Evolutionary conservation across 1,140 invertebrate species (phyloP).

Genomic region (Theocolax elegans): DNA sequence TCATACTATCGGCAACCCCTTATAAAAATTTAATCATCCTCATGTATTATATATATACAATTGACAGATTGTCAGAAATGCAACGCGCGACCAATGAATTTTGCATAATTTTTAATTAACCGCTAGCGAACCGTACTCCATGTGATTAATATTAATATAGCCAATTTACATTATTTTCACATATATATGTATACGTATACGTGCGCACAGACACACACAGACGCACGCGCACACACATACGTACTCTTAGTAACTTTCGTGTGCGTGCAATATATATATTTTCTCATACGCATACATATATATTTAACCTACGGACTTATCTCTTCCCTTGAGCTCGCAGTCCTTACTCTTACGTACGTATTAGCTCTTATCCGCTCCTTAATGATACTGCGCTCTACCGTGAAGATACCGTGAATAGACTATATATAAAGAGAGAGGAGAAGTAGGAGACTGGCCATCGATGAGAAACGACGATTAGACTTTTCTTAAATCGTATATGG

Average conservation of each 20-base stretch:
- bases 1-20: too few species aligned
- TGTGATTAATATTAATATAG: conserved; percentile 40
- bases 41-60: too few species aligned
- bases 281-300: too few species aligned
- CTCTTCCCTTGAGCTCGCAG: too few species aligned
- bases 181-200: conserved; percentile 52
- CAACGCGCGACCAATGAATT: not conserved
- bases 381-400: conserved; percentile 60
- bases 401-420: conserved; percentile 29
- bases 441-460: not conserved
- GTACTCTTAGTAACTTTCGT: not conserved
- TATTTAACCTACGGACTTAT: conserved; percentile 37
- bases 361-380: conserved; percentile 59
- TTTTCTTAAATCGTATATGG: conserved; percentile 7
- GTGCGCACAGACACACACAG: conserved; percentile 36
- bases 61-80: conserved; percentile 19
- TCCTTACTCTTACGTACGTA: conserved; percentile 51
- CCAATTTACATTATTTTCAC: conserved; percentile 39
- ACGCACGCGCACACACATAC: not conserved
- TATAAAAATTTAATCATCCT: too few species aligned
- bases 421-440: conserved; percentile 1
- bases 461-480: conserved; percentile 7
- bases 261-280: conserved; percentile 19
- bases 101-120: conserved; percentile 31
- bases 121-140: not conserved